Base-by-base conservation (phyloP, 1,140 invertebrate species). In the Caenorhabditis briggsae region DNA sequence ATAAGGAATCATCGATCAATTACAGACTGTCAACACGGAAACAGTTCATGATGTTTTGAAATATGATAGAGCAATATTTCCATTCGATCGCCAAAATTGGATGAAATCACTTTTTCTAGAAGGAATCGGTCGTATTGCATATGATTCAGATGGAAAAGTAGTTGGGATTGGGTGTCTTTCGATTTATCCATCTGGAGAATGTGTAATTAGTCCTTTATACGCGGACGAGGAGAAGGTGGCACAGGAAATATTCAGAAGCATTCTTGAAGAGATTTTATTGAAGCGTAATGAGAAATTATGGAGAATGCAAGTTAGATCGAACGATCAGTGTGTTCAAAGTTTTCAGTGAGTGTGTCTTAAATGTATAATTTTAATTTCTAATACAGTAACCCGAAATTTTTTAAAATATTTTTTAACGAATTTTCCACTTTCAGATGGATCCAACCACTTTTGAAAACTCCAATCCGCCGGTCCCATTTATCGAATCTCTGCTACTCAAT, bases 51-150 rank as follows among this genome's bases (percentile, higher is more conserved):
- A 78, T 50, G 46, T 78, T 8, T 78, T 78, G 70, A 78, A 78
- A 78, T 78, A 78, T 53, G 70, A 78, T 25, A n/a, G n/a, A 50
- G 20, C 70, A 78, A 78, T 78, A 78, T 78, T 78, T 78, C 70
- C 70, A 78, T 78, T 78, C 46, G n/a, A 78, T 50, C 43, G 70
- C 11, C n/a, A 78, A 78, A 50, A 50, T 18, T 78, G 70, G 70
- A 78, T 78, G 46, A 50, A 50, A 78, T 78, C 70, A 50, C 70
- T 78, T 53, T 78, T 53, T 50, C 43, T 50, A 7, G 70, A 50
- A 11, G 70, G 70, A 50, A 78, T 78, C 46, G 70, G 70, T 50
- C 12, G 70, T 50, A n/a, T 78, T 78, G 70, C 70, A 11, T 78
- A 78, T 50, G 33, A 50, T 78, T 78, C 70, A 3, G 14, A 78